phyloP scores from a whole-genome alignment of 2,888 invertebrate species.

The Drosophila ochracea region DNA sequence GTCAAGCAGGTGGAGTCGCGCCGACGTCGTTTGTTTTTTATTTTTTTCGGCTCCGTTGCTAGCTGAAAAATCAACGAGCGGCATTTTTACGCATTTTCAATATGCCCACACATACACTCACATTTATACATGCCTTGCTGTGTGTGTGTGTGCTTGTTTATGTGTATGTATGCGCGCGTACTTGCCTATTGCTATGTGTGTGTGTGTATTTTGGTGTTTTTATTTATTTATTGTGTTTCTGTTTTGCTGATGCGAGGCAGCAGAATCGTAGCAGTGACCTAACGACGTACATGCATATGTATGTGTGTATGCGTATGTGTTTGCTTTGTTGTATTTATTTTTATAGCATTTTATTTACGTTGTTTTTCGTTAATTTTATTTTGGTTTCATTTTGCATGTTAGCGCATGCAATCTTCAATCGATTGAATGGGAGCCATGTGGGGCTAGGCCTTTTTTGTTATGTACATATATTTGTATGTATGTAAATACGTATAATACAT shows the following conservation, averaged over 20 bases:
- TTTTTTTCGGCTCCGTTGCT: conserved; percentile 65
- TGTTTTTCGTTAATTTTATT: conserved; percentile 76
- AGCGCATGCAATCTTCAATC: conserved; percentile 73
- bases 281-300: conserved; percentile 45
- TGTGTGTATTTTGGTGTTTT: conserved; percentile 74
- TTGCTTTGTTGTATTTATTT: conserved; percentile 69
- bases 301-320: conserved; percentile 24
- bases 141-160: conserved; percentile 40
- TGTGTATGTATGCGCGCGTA: conserved; percentile 40
- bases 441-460: conserved; percentile 23
- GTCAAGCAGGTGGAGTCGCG: conserved; percentile 76
- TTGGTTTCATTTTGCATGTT: conserved; percentile 75
- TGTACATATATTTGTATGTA: conserved; percentile 8
- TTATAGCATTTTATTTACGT: conserved; percentile 69
- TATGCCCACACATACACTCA: conserved; percentile 46
- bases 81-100: conserved; percentile 81
- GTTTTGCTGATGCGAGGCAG: conserved; percentile 70
- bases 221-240: conserved; percentile 80
- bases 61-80: conserved; percentile 80
- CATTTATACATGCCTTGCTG: background rate
- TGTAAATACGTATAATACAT: conserved; percentile 2
- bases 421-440: conserved; percentile 70
- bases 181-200: conserved; percentile 10
- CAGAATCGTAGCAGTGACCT: conserved; percentile 66
- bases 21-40: conserved; percentile 67